Conservation (phyloP, 1,140 invertebrate genomes). For the Heliconius nattereri region DNA sequence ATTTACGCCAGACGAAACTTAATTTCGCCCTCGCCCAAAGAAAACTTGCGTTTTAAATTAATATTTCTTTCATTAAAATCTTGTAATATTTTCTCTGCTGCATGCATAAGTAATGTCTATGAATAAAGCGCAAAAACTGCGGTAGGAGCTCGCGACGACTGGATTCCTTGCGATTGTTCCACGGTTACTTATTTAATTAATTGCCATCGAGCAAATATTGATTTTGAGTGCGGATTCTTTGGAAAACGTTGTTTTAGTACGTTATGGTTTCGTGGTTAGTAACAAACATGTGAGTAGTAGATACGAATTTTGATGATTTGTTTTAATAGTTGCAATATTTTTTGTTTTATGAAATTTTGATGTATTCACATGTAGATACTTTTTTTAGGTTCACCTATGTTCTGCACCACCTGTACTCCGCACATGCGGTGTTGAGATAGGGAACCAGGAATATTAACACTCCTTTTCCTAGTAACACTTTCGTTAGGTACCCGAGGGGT, state of each 20-base stretch:
- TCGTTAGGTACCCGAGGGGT: too few relatives aligned
- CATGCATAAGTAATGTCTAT: conserved; percentile 82
- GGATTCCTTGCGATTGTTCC: not conserved
- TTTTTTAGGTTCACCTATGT: too few relatives aligned
- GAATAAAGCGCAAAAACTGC: conserved; percentile 56
- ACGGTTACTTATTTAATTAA: conserved; percentile 7
- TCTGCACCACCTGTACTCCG: too few relatives aligned
- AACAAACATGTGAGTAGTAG: too few relatives aligned
- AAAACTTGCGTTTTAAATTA: conserved; percentile 80
- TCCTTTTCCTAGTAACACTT: too few relatives aligned
- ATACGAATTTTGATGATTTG: not conserved
- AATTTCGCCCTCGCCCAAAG: conserved; percentile 70
- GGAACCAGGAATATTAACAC: too few relatives aligned
- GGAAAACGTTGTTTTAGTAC: not conserved
- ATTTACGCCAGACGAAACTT: conserved; percentile 63
- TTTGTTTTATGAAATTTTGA: too few relatives aligned
- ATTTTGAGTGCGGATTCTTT: not conserved
- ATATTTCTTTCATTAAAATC: conserved; percentile 83
- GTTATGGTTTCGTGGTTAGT: not conserved
- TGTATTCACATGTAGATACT: too few relatives aligned
- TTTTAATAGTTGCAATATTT: not conserved
- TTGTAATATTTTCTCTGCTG: conserved; percentile 82
- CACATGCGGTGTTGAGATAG: too few relatives aligned
- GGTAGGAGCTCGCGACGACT: not conserved
- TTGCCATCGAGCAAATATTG: not conserved